Evolutionary conservation across 1,140 invertebrate species (phyloP), one percentile per base, ranked within the genome.

Genomic region (Drosophila saltans): DNA sequence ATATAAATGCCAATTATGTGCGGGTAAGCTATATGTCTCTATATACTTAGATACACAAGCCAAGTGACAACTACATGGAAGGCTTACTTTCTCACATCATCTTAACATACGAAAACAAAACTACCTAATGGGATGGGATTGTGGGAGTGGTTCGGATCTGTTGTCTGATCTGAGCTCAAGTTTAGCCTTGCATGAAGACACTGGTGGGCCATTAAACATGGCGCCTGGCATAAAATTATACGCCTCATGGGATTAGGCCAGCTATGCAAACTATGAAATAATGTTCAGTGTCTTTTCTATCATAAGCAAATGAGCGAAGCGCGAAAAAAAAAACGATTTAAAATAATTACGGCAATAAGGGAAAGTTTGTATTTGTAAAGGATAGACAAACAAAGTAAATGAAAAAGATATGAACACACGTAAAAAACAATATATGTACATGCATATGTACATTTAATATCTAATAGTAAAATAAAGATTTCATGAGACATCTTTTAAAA

Each of bases 1-100:
- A 98, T 91, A 98, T 98, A 74, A 98, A 98, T 92, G 98, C 97
- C 69, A 98, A 97, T 93, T 97, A 95, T 93, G 95, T 97, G 81
- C 95, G 95, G 91, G 96, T 97, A 92, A 92, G 91, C 91, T 61
- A 79, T 60, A 68, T 68, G 40, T 63, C 33, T 7, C 3, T 36
- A 6, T 36, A 7, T 36, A 36, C 33, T 4, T 30, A 30, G 28
- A 9, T 40, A 56, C 57, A 57, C 33, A 78, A 30, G 4, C 28
- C 75, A 81, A 70, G 74, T 11, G 94, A 57, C 43, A 64, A 26
- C 30, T 45, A 57, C 43, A 21, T 67, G 41, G 30, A 59, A 21
- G 10, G 41, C 59, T 59, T 75, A 63, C 72, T 52, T 55, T 69
- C 66, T 41, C 40, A 69, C 59, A 43, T 33, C 36, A 24, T 28